Evolutionary conservation across 2,888 invertebrate genomes (phyloP).

Genomic region (Digitonthophagus gazella): DNA sequence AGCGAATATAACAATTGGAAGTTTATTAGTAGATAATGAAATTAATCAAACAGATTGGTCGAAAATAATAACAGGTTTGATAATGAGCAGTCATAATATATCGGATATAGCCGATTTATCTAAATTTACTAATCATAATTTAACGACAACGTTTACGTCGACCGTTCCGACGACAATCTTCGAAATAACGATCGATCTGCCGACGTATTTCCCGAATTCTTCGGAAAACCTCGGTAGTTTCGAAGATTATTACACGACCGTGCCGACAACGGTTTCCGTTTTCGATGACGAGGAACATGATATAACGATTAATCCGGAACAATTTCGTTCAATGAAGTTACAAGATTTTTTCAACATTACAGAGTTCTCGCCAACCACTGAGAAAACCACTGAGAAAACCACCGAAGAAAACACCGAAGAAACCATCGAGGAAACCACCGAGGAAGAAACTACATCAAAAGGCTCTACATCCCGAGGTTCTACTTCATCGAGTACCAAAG

Average conservation of each 20-base stretch:
- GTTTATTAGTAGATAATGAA: not conserved
- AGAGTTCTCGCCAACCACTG: slow-evolving; percentile 31
- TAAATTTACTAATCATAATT: not conserved
- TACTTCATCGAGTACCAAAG: not conserved
- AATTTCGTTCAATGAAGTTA: slow-evolving; percentile 33
- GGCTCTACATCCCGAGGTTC: not conserved
- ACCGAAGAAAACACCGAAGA: too few relatives aligned
- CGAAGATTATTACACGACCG: slow-evolving; percentile 32
- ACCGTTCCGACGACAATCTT: too few relatives aligned
- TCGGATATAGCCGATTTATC: not conserved
- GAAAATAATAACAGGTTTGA: not conserved
- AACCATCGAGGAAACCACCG: not conserved
- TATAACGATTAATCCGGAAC: slow-evolving; percentile 28
- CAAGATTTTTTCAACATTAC: slow-evolving; percentile 34
- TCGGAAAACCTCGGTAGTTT: slow-evolving; percentile 29
- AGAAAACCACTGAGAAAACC: not conserved
- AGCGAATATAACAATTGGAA: slow-evolving; percentile 10
- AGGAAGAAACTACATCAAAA: not conserved
- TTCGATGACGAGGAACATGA: slow-evolving; percentile 32
- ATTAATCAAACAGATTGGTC: slow-evolving; percentile 10
- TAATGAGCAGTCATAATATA: not conserved
- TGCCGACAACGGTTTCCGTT: not conserved
- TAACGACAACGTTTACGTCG: not conserved
- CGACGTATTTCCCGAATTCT: slow-evolving; percentile 34
- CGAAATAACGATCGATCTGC: slow-evolving; percentile 33